Evolutionary conservation across 92 coral and sea anemone genomes (phyloP), one percentile per base, ranked within the genome.

Genomic region (Chrysogorgia sp.): DNA sequence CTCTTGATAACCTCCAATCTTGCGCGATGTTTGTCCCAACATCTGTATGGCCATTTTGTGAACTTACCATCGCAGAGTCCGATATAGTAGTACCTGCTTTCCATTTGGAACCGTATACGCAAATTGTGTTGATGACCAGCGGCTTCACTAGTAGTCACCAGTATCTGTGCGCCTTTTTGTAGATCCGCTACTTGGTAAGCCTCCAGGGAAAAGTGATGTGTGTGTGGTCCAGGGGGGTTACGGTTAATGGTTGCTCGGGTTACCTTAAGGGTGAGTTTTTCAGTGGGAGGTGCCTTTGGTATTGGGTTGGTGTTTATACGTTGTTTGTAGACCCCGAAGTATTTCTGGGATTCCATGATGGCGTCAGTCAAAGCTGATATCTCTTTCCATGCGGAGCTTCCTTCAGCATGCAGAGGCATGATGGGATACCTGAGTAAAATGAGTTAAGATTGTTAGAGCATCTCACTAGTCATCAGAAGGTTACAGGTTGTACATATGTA

Each of bases 201-300:
- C 15, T 81, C 77, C 10, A 88, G 34, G 31, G 57, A 43, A 34
- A 90, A 41, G 62, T 85, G 86, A 43, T 90, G 96, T 2, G 7
- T 52, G 77, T 90, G 96, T 40, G 92, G 79, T 0, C 90, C 92
- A 50, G 82, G 75, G 0, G 84, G 81, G 19, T 10, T 34, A 0
- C 15, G 28, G 55, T 14, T 19, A 13, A 20, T 40, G 0, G 72
- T 37, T 20, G 13, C 14, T 20, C 49, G 30, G 34, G 58, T 79
- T 37, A 87, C 72, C 25, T 80, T 74, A 55, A 89, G 77, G 45
- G 48, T 79, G 20, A 85, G 25, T 5, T 74, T 83, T 58, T 63
- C 85, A n/a, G 59, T 49, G 12, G 90, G 80, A 24, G 96, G 84
- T 22, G 75, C 77, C 1, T 88, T 87, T 0, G 92, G 90, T 17